Conservation (phyloP, 2,113 vertebrate genomes). For the Ameiurus melas region DNA sequence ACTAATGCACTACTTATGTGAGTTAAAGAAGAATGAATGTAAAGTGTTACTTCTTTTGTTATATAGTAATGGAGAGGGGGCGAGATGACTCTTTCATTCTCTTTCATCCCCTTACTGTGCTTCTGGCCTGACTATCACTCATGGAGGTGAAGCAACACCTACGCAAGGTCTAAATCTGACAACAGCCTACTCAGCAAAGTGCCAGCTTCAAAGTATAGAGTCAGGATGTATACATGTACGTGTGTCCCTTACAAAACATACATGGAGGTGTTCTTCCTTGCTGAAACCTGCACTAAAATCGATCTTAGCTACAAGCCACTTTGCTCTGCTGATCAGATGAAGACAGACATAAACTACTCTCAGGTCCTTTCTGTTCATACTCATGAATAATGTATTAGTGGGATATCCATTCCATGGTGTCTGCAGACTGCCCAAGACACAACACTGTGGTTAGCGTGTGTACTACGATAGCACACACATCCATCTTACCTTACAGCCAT, state of each 20-base stretch:
- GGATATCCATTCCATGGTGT: conserved; percentile 53
- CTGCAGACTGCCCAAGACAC: conserved; percentile 46
- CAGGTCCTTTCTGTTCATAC: conserved; percentile 23
- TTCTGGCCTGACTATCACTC: conserved; percentile 27
- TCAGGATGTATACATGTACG: conserved; percentile 27
- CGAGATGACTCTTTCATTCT: conserved; percentile 12
- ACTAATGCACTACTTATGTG: background rate
- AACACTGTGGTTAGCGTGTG: conserved; percentile 16
- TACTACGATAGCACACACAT: conserved; percentile 51
- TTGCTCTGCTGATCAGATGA: conserved; percentile 60
- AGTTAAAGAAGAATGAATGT: background rate
- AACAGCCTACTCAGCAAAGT: conserved; percentile 44
- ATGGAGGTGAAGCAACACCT: conserved; percentile 43
- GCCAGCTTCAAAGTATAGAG: conserved; percentile 10
- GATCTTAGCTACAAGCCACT: conserved; percentile 48
- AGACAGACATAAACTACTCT: conserved; percentile 15
- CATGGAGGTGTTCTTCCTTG: conserved; percentile 27
- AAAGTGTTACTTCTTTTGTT: background rate
- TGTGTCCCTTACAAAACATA: conserved; percentile 17
- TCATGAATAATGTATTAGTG: conserved; percentile 66
- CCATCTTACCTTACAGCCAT: conserved; percentile 65
- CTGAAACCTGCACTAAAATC: conserved; percentile 34
- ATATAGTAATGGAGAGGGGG: background rate
- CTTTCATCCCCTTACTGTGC: conserved; percentile 16
- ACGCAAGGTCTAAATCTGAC: conserved; percentile 38